These are phyloP conservation scores for Zele albiditarsus DNA, from an alignment of 2,888 invertebrate species.

Conservation along the genomic window DNA sequence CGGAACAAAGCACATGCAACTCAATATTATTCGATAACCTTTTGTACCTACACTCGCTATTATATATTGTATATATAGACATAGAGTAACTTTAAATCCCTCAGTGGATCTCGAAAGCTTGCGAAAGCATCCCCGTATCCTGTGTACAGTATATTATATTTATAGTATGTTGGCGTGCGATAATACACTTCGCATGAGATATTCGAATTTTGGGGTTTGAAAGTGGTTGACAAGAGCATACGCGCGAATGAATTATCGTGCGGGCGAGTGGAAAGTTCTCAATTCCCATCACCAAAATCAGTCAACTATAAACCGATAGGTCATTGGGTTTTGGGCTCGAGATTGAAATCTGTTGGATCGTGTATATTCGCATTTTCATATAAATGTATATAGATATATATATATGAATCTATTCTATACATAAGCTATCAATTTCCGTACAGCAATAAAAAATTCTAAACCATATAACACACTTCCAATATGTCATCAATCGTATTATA, in stretches of 20 bases:
- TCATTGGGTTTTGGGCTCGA: constrained; percentile 52
- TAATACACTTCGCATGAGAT: constrained; percentile 29
- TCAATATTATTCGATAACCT: constrained; percentile 23
- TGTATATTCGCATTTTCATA: too few relatives aligned
- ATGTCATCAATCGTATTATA: too few relatives aligned
- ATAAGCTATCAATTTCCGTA: not conserved
- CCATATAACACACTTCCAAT: too few relatives aligned
- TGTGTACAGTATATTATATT: not conserved
- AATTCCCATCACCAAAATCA: constrained; percentile 69
- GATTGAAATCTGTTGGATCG: constrained; percentile 48
- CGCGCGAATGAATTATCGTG: constrained; percentile 64
- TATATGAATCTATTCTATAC: not conserved
- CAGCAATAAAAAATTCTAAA: too few relatives aligned
- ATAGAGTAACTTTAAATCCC: not conserved
- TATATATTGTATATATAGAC: not conserved
- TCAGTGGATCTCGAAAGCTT: not conserved
- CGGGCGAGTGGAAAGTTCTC: constrained; percentile 66
- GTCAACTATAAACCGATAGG: constrained; percentile 69
- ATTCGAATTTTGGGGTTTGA: constrained; percentile 24
- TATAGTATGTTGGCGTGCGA: constrained; percentile 3
- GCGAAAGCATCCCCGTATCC: not conserved
- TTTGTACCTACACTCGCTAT: not conserved
- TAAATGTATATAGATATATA: not conserved
- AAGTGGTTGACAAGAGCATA: constrained; percentile 45
- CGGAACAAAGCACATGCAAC: not conserved